Percentiles rank a stretch among this genome's conserved stretches.
These are phyloP conservation scores for Lasioglossum baleicum DNA, from an alignment of 1,140 invertebrate species.

Conservation along the genomic window DNA sequence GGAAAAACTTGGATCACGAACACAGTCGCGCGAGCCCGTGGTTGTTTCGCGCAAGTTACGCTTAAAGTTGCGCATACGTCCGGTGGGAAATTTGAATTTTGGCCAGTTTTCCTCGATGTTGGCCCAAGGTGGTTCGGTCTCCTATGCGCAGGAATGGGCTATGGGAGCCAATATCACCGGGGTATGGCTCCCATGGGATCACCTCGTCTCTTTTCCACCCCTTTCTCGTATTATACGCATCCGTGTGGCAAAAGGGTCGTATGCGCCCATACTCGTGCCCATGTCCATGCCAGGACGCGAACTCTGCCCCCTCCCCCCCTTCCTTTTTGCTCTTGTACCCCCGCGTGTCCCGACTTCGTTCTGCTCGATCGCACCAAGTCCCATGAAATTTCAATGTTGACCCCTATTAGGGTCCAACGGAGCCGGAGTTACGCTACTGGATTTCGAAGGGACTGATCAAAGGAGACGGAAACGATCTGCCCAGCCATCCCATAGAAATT, in stretches of 20 bases:
- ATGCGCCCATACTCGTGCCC: conserved; percentile 5
- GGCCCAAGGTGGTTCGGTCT: conserved; percentile 60
- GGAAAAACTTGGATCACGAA: too few species aligned
- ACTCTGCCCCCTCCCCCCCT: background rate
- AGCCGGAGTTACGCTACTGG: conserved; percentile 2
- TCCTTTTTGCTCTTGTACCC: background rate
- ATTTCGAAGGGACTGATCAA: background rate
- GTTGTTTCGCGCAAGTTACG: conserved; percentile 62
- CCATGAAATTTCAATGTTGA: conserved; percentile 63
- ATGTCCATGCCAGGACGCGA: too few species aligned
- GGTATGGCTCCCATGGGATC: conserved; percentile 58
- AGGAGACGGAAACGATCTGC: background rate
- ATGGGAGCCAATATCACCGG: conserved; percentile 68
- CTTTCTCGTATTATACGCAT: conserved; percentile 65
- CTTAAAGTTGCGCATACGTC: conserved; percentile 62
- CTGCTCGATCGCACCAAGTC: conserved; percentile 61
- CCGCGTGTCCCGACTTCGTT: conserved; percentile 53
- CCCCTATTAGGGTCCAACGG: conserved; percentile 43
- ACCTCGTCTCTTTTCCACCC: conserved; percentile 61
- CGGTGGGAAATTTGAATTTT: conserved; percentile 67
- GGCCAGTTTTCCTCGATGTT: conserved; percentile 55
- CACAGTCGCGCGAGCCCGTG: background rate
- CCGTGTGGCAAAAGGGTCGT: conserved; percentile 51
- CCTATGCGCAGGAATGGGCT: conserved; percentile 64
- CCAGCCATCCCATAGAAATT: too few species aligned